phyloP scores from a whole-genome alignment of 2,797 vertebrate species.

The Pyrrhura leucotis region DNA sequence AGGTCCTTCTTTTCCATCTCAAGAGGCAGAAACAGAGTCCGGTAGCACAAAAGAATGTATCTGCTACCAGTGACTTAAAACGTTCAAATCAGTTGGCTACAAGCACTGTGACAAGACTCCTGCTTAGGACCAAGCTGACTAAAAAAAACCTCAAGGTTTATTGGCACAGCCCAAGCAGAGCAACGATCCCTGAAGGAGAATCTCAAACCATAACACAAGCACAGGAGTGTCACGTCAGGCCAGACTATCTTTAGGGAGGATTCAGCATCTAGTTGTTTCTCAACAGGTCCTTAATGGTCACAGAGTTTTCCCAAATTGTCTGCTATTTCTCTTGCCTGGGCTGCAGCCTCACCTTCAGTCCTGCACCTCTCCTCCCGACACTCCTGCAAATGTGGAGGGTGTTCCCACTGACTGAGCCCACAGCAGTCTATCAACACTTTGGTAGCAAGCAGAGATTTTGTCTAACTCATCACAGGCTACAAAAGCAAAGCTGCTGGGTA shows the following conservation, averaged over 20 bases:
- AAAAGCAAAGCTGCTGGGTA: not conserved
- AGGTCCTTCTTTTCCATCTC: not conserved
- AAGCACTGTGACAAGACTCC: not conserved
- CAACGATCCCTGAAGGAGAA: not conserved
- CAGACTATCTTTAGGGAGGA: not conserved
- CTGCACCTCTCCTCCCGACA: not conserved
- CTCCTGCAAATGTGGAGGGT: not conserved
- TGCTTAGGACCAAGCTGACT: not conserved
- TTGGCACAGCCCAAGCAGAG: not conserved
- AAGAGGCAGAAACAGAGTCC: not conserved
- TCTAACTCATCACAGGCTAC: not conserved
- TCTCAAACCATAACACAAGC: not conserved
- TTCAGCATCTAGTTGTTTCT: not conserved
- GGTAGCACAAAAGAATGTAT: not conserved
- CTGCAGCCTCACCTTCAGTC: not conserved
- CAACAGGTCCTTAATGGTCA: not conserved
- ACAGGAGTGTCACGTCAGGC: not conserved
- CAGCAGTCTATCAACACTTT: fast-evolving
- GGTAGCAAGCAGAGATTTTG: not conserved
- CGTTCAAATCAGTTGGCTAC: not conserved
- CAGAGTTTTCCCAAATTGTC: not conserved
- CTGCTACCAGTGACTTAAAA: not conserved
- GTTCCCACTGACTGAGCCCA: not conserved
- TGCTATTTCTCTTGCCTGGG: not conserved
- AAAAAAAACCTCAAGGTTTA: not conserved